Conservation (phyloP, 2,797 vertebrate species). For the Brotula barbata region DNA sequence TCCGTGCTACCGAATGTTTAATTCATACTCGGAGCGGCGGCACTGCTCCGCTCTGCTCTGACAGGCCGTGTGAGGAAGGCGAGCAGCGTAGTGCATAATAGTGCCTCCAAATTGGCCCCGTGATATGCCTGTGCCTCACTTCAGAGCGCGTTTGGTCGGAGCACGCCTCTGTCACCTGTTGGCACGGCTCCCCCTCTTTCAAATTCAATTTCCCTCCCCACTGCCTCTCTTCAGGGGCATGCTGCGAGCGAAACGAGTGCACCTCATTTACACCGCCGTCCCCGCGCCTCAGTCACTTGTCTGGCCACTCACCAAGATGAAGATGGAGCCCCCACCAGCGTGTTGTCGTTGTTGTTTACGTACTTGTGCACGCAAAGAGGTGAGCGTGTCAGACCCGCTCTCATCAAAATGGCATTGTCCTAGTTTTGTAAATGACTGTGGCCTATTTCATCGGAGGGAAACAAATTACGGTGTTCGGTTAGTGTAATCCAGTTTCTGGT, state of each 20-base stretch:
- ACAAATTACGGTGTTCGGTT: constrained; percentile 21
- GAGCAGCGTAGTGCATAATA: constrained; percentile 71
- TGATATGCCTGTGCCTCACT: constrained; percentile 73
- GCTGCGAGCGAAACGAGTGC: constrained; percentile 67
- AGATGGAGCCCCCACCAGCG: constrained; percentile 34
- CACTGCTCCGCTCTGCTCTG: constrained; percentile 59
- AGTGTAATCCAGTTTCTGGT: constrained; percentile 4
- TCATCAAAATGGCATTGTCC: constrained; percentile 48
- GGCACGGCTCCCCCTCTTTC: constrained; percentile 73
- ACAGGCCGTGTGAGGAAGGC: constrained; percentile 68
- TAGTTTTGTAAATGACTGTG: constrained; percentile 35
- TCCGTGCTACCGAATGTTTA: constrained; percentile 75
- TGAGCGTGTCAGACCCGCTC: constrained; percentile 28
- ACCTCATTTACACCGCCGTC: constrained; percentile 67
- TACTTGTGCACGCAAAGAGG: too few relatives aligned
- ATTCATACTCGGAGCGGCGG: constrained; percentile 71
- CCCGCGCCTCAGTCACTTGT: constrained; percentile 27
- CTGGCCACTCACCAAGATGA: constrained; percentile 60
- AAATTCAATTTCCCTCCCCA: constrained; percentile 76
- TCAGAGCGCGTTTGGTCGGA: constrained; percentile 72
- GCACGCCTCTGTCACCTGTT: constrained; percentile 77
- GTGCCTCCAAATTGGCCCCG: constrained; percentile 75
- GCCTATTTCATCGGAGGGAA: constrained; percentile 42
- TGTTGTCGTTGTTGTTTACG: constrained; percentile 2
- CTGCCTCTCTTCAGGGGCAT: constrained; percentile 70